Percentiles rank a stretch among this genome's conserved stretches.
Evolutionary conservation across 2,888 invertebrate genomes (phyloP).

Genomic region (Pasiphila rectangulata): DNA sequence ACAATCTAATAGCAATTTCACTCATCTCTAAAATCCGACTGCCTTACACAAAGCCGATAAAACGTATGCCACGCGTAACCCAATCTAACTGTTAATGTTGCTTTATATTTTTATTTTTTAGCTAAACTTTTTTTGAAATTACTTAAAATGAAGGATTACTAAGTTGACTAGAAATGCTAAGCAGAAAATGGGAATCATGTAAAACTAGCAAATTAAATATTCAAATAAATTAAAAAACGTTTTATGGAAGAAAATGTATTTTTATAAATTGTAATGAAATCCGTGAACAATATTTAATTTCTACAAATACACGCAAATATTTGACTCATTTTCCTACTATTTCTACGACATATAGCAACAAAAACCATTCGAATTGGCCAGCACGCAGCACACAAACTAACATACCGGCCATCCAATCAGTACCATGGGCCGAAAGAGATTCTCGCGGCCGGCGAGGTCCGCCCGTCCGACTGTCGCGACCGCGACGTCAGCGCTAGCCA

Average conservation of each 20-base stretch:
- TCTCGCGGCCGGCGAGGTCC: slow-evolving; percentile 67
- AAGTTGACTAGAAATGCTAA: no score
- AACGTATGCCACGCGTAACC: not conserved
- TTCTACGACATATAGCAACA: no score
- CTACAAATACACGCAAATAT: no score
- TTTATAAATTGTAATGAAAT: no score
- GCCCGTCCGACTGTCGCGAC: slow-evolving; percentile 51
- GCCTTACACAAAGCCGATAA: not conserved
- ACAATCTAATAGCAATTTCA: no score
- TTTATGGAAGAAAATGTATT: no score
- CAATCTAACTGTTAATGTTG: not conserved
- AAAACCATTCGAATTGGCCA: not conserved
- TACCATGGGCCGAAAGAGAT: slow-evolving; percentile 81
- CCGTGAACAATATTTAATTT: no score
- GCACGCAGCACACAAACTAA: slow-evolving; percentile 6
- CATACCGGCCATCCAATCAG: slow-evolving; percentile 52
- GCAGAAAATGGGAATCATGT: no score
- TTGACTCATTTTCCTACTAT: no score
- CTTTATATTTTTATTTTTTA: not conserved
- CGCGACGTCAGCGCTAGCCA: slow-evolving; percentile 65
- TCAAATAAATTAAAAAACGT: no score
- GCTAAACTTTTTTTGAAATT: not conserved
- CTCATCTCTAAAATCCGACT: slow-evolving; percentile 3
- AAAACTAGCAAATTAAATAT: no score
- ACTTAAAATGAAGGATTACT: no score